Evolutionary conservation across 2,888 invertebrate species (phyloP).

Genomic region (Teinopalpus imperialis): DNA sequence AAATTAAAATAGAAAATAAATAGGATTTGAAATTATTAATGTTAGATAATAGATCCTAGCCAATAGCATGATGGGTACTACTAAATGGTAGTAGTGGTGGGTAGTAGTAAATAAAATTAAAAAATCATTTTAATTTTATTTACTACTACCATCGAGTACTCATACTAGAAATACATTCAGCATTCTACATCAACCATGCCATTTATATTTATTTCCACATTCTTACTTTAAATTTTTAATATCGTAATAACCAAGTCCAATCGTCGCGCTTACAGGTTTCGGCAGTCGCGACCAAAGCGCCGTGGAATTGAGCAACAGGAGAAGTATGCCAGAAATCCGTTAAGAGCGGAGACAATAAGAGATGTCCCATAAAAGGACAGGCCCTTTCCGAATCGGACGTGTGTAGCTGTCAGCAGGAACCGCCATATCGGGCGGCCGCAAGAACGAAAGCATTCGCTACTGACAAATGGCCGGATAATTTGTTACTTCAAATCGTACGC

Average conservation of each 20-base stretch:
- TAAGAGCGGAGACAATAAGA: slow-evolving; percentile 54
- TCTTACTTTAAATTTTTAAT: not conserved
- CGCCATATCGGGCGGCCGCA: slow-evolving; percentile 48
- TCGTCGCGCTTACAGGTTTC: slow-evolving; percentile 27
- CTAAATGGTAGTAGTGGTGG: too few relatives aligned
- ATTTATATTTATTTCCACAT: too few relatives aligned
- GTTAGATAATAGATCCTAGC: too few relatives aligned
- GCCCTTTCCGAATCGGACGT: slow-evolving; percentile 46
- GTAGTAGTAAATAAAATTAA: too few relatives aligned
- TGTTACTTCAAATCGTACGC: slow-evolving; percentile 48
- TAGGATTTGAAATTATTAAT: too few relatives aligned
- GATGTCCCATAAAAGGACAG: slow-evolving; percentile 51
- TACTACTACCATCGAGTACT: too few relatives aligned
- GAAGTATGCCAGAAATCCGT: slow-evolving; percentile 43
- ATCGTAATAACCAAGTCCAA: too few relatives aligned
- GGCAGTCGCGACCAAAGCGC: slow-evolving; percentile 5
- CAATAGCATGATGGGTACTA: too few relatives aligned
- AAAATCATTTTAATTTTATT: too few relatives aligned
- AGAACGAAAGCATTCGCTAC: slow-evolving; percentile 62
- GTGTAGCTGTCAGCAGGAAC: slow-evolving; percentile 46
- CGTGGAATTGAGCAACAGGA: slow-evolving; percentile 5
- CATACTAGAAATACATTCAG: too few relatives aligned
- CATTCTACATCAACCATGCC: too few relatives aligned
- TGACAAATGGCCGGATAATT: slow-evolving; percentile 78
- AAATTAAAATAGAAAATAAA: too few relatives aligned